phyloP scores from a whole-genome alignment of 2,113 vertebrate genomes.

The Sebastes schlegelii region DNA sequence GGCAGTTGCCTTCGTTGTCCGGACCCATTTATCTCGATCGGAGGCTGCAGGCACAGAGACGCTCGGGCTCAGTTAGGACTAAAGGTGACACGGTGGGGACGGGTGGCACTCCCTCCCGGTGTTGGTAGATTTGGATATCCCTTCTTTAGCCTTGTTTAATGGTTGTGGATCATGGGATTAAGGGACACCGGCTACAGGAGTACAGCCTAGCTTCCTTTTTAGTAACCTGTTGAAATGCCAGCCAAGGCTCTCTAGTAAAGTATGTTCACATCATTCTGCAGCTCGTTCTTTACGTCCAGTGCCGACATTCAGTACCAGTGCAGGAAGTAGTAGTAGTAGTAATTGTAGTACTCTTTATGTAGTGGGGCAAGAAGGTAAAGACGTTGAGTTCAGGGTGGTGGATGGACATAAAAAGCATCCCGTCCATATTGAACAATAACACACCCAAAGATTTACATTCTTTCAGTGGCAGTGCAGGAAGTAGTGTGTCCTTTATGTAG shows the following conservation, averaged over 20 bases:
- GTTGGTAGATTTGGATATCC: conserved; percentile 54
- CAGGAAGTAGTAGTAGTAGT: neutral
- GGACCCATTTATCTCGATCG: conserved; percentile 9
- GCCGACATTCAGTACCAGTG: neutral
- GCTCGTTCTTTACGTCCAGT: accelerated
- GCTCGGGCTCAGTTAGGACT: neutral
- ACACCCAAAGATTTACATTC: too few relatives aligned
- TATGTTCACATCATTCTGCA: neutral
- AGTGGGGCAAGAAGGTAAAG: neutral
- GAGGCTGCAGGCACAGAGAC: conserved; percentile 14
- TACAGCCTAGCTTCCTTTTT: conserved; percentile 28
- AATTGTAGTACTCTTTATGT: neutral
- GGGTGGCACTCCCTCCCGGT: conserved; percentile 22
- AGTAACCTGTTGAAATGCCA: conserved; percentile 55
- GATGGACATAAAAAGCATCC: neutral
- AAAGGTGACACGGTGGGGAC: conserved; percentile 33
- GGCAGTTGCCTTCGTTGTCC: conserved; percentile 31
- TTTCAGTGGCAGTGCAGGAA: too few relatives aligned
- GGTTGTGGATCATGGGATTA: conserved; percentile 70
- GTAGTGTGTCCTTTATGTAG: neutral
- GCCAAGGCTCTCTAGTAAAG: conserved; percentile 7
- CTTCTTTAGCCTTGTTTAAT: conserved; percentile 68
- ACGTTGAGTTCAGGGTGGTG: neutral
- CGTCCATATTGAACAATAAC: neutral
- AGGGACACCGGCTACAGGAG: conserved; percentile 48